Conservation (phyloP, 2,113 vertebrate genomes). For the Notothenia coriiceps region DNA sequence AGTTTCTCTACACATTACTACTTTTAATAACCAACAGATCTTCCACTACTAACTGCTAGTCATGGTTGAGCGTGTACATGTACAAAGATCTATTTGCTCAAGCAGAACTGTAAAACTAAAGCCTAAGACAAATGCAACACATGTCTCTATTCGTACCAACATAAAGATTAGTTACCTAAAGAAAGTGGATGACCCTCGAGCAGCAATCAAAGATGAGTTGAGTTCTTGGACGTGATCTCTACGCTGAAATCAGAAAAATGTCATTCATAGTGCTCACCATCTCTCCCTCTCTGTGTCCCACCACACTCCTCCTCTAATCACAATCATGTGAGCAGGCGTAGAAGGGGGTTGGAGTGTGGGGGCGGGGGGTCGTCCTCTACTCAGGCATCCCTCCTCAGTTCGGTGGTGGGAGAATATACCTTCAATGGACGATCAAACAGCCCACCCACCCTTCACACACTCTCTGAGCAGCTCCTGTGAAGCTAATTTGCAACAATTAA, state of each 20-base stretch:
- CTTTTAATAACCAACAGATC: neutral
- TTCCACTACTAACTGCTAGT: neutral
- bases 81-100: neutral
- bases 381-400: conserved; percentile 32
- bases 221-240: conserved; percentile 35
- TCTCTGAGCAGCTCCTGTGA: conserved; percentile 30
- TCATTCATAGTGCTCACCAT: conserved; percentile 35
- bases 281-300: conserved; percentile 48
- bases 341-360: conserved; percentile 5
- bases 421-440: conserved; percentile 16
- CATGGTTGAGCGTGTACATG: neutral
- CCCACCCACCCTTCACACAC: conserved; percentile 46
- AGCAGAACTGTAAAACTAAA: neutral
- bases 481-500: conserved; percentile 57
- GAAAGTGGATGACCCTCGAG: conserved; percentile 17
- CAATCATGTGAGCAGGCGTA: conserved; percentile 81
- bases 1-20: neutral
- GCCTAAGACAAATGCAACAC: conserved; percentile 6
- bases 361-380: conserved; percentile 43
- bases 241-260: conserved; percentile 36
- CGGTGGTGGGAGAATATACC: conserved; percentile 45
- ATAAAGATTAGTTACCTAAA: conserved; percentile 56
- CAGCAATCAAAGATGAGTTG: conserved; percentile 15
- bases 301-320: conserved; percentile 71
- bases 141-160: neutral